Conservation (phyloP, 2,797 vertebrate species). For the Apogon talboti region DNA sequence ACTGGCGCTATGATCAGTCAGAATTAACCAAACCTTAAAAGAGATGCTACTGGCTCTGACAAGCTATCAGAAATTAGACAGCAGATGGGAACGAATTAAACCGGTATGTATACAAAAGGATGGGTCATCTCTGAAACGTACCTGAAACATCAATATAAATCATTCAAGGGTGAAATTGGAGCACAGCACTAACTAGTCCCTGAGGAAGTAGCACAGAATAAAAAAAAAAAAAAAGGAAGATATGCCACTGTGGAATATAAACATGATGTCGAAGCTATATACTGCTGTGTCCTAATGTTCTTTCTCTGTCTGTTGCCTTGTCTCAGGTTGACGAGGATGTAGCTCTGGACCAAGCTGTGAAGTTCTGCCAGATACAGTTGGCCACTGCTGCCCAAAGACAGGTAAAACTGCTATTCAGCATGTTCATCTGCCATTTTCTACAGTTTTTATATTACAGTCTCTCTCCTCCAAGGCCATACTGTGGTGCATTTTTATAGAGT, state of each 20-base stretch:
- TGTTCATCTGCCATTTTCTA: slow-evolving; percentile 13
- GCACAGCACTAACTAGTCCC: not conserved
- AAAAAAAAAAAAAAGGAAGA: not conserved
- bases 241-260: slow-evolving; percentile 1
- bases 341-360: slow-evolving; percentile 96
- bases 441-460: not conserved
- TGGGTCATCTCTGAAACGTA: not conserved
- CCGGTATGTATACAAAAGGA: not conserved
- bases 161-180: not conserved
- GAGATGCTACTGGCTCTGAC: slow-evolving; percentile 7
- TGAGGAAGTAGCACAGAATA: not conserved
- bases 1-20: slow-evolving; percentile 32
- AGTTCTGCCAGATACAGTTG: slow-evolving; percentile 98
- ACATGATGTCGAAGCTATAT: not conserved
- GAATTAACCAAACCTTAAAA: slow-evolving; percentile 6
- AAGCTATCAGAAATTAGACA: slow-evolving; percentile 11
- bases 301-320: slow-evolving; percentile 40
- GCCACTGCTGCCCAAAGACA: slow-evolving; percentile 94
- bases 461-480: not conserved
- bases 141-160: not conserved
- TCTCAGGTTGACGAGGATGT: slow-evolving; percentile 95
- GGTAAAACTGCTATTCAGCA: slow-evolving; percentile 78
- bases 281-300: slow-evolving; percentile 16
- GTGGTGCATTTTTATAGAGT: not conserved
- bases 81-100: not conserved